These are phyloP conservation scores for Alauda arvensis DNA, from an alignment of 2,797 vertebrate genomes.

Conservation along the genomic window DNA sequence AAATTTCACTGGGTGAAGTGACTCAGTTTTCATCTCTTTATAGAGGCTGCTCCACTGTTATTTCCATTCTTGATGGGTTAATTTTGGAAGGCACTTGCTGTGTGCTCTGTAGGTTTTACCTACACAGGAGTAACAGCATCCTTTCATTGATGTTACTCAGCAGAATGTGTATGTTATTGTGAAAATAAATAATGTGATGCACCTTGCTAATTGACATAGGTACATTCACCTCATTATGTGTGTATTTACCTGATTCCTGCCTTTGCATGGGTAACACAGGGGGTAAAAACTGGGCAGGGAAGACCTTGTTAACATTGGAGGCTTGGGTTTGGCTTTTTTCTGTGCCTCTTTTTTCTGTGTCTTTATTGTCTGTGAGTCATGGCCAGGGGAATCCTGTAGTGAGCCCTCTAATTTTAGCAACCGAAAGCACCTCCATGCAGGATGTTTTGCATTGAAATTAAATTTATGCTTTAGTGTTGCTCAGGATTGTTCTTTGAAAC, in stretches of 20 bases:
- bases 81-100: not conserved
- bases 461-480: not conserved
- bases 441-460: not conserved
- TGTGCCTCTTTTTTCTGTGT: not conserved
- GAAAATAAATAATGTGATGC: not conserved
- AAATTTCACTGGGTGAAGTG: not conserved
- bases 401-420: conserved; percentile 1
- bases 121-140: not conserved
- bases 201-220: not conserved
- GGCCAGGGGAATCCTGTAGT: not conserved
- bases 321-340: not conserved
- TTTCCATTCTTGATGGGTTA: not conserved
- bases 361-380: not conserved
- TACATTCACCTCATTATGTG: not conserved
- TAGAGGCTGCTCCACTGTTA: not conserved
- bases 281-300: not conserved
- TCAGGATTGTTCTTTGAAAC: not conserved
- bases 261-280: not conserved
- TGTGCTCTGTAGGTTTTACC: not conserved
- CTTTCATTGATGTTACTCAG: not conserved
- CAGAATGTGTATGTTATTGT: not conserved
- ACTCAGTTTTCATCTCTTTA: not conserved
- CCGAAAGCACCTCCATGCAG: not conserved
- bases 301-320: not conserved
- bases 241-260: not conserved